Conservation (phyloP, 1,140 invertebrate genomes). For the Steinernema feltiae region DNA sequence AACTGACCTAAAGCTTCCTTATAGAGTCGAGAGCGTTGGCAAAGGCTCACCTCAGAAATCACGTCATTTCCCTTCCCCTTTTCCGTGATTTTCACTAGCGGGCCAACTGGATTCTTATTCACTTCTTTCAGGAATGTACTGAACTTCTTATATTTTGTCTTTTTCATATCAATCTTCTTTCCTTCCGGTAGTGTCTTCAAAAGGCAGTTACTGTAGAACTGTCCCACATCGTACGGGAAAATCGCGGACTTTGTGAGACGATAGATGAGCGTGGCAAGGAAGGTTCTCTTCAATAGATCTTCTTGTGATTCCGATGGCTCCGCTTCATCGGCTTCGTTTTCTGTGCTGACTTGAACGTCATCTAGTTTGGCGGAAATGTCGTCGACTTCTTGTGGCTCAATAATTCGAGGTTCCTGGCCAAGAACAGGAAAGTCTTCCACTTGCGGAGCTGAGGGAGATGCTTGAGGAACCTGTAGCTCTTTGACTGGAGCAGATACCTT, state of each 20-base stretch:
- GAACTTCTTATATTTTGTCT: constrained; percentile 80
- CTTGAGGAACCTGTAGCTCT: neutral
- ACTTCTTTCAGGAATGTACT: constrained; percentile 61
- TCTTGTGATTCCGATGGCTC: constrained; percentile 61
- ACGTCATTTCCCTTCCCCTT: constrained; percentile 34
- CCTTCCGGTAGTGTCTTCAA: constrained; percentile 27
- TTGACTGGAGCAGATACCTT: neutral
- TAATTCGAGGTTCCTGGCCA: neutral
- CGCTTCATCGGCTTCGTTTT: constrained; percentile 48
- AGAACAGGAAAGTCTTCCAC: constrained; percentile 1
- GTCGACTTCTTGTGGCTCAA: neutral
- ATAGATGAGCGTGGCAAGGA: constrained; percentile 31
- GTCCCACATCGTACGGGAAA: constrained; percentile 35
- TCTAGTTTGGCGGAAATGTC: constrained; percentile 46
- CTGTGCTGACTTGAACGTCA: constrained; percentile 48
- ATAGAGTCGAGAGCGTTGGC: neutral
- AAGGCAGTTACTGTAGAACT: constrained; percentile 34
- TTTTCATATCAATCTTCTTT: constrained; percentile 72
- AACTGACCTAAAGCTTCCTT: constrained; percentile 19
- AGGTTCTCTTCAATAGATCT: constrained; percentile 17
- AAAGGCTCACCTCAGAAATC: constrained; percentile 21
- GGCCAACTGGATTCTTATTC: constrained; percentile 16
- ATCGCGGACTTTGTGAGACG: constrained; percentile 22
- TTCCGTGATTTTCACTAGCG: constrained; percentile 25
- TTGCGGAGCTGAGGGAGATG: neutral